A percentile compares a stretch with the other conserved stretches of the same genome.
These are phyloP conservation scores for Linurgus olivaceus DNA, from an alignment of 2,797 vertebrate genomes.

Conservation along the genomic window DNA sequence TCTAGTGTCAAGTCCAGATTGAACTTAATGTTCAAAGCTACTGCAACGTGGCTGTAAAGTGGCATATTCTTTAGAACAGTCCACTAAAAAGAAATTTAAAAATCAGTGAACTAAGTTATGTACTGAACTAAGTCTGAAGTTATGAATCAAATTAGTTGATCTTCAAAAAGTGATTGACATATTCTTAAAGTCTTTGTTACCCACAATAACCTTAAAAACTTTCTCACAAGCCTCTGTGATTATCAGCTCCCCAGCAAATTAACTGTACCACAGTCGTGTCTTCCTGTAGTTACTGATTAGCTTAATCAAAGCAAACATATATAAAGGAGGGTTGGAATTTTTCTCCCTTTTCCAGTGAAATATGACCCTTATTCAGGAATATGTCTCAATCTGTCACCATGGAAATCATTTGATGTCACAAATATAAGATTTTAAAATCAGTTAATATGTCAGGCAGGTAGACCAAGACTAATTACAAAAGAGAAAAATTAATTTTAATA, in stretches of 20 bases:
- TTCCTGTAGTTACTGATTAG: neutral
- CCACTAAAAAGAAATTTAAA: neutral
- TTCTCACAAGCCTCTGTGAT: neutral
- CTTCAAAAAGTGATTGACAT: neutral
- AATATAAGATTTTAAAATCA: neutral
- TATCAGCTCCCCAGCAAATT: neutral
- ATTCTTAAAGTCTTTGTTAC: neutral
- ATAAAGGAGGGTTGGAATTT: neutral
- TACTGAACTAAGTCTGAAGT: neutral
- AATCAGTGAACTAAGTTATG: neutral
- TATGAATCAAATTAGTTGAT: neutral
- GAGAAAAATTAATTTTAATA: neutral
- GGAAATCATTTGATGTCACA: constrained; percentile 29
- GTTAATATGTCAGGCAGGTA: constrained; percentile 27
- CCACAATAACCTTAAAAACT: neutral
- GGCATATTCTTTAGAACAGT: neutral
- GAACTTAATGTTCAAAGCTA: neutral
- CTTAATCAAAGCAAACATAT: neutral
- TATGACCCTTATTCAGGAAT: neutral
- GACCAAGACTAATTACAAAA: neutral
- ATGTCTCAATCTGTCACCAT: constrained; percentile 6
- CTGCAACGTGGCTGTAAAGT: neutral
- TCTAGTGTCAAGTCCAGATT: neutral
- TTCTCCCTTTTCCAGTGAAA: neutral
- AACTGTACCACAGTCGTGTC: neutral